Base-by-base conservation (phyloP, 2,113 vertebrate species). In the Sylvicapra grimmia region DNA sequence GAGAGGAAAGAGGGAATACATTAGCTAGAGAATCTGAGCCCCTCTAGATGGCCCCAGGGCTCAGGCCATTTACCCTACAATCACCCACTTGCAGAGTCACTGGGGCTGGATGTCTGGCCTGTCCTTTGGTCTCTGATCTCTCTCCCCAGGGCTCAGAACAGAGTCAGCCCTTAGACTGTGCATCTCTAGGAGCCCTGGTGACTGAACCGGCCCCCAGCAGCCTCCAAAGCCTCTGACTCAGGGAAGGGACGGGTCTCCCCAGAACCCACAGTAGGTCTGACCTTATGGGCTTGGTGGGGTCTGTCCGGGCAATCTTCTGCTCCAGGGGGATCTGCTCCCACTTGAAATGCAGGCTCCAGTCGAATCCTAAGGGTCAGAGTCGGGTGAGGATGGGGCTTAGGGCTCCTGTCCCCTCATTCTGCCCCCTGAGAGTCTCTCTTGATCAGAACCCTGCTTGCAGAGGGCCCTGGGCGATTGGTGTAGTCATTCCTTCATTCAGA, bases 291-390 rank as follows among this genome's bases (percentile, higher is more conserved):
- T 99, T 99, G 18, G 99, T 99, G 68, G 99, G 99, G 96, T 99
- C 99, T 56, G 99, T 99, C 96, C 99, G 99, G 51, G 99, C 99
- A 99, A 99, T 99, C 98, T 99, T 99, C 99, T 99, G 99, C 97
- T 99, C 99, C 96, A 99, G 99, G 33, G 99, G 99, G 98, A 99
- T 99, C 99, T 99, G 99, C 91, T 99, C 99, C 99, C 99, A 99
- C 97, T 99, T 99, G 97, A 99, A 99, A 97, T 99, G 99, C 93
- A 99, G 99, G 97, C 99, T 99, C 99, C 99, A 99, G 98, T 99
- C 99, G 93, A 99, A 99, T 4, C 99, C 99, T 99, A 98, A 95
- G 89, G 97, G 96, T 85, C 16, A 97, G 95, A 98, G 89, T 77
- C 53, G 10, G 0, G 1, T 63, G 29, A 97, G 25, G 93, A 94